Percentiles rank a stretch among this genome's conserved stretches.
Conservation (phyloP, 2,888 invertebrate species). For the Amblyjoppa proteus region DNA sequence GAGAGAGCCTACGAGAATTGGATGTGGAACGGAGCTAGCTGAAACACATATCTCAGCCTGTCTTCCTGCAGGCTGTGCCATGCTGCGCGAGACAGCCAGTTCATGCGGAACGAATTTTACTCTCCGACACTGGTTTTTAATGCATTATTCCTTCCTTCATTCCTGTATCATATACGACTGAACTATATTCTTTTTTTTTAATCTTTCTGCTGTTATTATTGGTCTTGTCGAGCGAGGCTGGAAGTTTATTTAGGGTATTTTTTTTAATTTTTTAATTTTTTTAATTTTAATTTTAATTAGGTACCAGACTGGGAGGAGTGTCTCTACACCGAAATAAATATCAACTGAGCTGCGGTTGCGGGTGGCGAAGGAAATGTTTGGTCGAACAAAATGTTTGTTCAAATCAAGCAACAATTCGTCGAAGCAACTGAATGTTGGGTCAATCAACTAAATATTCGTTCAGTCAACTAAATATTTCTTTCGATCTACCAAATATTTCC, state of each 20-base stretch:
- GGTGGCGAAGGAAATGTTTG: no score
- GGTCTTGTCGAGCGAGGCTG: neutral
- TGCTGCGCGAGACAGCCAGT: constrained; percentile 23
- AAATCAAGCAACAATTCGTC: no score
- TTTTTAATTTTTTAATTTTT: no score
- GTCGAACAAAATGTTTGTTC: no score
- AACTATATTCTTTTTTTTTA: neutral
- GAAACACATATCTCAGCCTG: constrained; percentile 14
- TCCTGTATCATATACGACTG: neutral
- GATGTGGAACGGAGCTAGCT: constrained; percentile 7
- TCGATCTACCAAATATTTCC: no score
- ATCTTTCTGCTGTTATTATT: neutral
- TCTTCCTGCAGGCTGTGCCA: neutral
- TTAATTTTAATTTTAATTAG: no score
- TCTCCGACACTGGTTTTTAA: neutral
- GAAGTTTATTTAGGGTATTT: neutral
- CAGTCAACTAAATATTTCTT: no score
- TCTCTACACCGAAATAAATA: no score
- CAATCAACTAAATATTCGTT: no score
- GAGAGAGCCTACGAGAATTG: constrained; percentile 13
- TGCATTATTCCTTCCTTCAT: neutral
- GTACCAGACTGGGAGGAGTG: no score
- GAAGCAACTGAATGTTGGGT: no score
- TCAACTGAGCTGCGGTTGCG: no score
- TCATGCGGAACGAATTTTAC: constrained; percentile 23